Evolutionary conservation across 2,797 vertebrate genomes (phyloP), one percentile per base, ranked within the genome.

Genomic region (Bradypodion ventrale): DNA sequence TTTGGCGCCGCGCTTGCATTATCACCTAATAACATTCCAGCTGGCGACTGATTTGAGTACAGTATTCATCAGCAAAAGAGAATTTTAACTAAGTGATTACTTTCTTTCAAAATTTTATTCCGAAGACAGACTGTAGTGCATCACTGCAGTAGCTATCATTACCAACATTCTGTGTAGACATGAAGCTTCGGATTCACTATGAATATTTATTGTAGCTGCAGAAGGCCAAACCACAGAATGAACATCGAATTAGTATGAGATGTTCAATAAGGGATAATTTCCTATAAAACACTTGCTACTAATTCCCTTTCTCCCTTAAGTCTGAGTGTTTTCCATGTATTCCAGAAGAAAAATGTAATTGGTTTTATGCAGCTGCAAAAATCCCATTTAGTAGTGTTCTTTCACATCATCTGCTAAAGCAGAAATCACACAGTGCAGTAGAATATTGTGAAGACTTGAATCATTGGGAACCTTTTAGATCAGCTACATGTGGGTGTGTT

Each of bases 11-110:
- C n/a, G n/a, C n/a, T n/a, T n/a, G n/a, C n/a, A n/a, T 78, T n/a
- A 49, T 32, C 62, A 70, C 86, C 73, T 92, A 89, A 91, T 91
- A 89, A 79, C 73, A 88, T 82, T 88, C 87, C 85, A 87, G 70
- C 46, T 87, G 86, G 91, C 69, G 74, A 87, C 56, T 89, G 83
- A 93, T 84, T 89, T 91, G 91, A 93, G 92, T 78, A 88, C 29
- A 65, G 42, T 92, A 83, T 83, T 93, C 85, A 83, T 93, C 74
- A 93, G 86, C 13, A 91, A 83, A 92, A 56, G 73, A 69, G 79
- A 91, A 92, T 93, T 75, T 59, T 56, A 82, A 82, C 76, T 72
- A 89, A 90, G 82, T 87, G 80, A 84, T 91, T 89, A 94, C 85
- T 80, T 82, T 35, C 87, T 88, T 93, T 93, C 78, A 78, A 85